These are phyloP conservation scores for Rhamnusium bicolor DNA, from an alignment of 2,888 invertebrate species.

Conservation along the genomic window DNA sequence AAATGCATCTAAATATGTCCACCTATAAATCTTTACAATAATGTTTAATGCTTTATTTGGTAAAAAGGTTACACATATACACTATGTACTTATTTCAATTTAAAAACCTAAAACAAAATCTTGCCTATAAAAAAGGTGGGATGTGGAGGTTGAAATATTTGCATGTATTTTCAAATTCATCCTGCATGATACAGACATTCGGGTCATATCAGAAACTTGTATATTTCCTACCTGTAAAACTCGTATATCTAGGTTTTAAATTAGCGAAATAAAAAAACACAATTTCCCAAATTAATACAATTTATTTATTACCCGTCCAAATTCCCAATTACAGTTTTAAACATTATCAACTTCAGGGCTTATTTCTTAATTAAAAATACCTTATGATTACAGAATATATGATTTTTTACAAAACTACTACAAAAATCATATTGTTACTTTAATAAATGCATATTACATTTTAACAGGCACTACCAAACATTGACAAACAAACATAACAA, in stretches of 20 bases:
- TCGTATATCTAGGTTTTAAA: neutral
- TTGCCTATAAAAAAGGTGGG: too few species aligned
- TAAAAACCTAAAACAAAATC: too few species aligned
- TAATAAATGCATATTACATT: conserved; percentile 28
- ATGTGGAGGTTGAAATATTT: too few species aligned
- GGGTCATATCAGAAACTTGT: too few species aligned
- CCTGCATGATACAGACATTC: too few species aligned
- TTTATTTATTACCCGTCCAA: conserved; percentile 45
- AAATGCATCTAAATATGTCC: too few species aligned
- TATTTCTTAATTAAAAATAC: conserved; percentile 23
- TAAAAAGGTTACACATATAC: too few species aligned
- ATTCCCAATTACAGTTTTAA: conserved; percentile 35
- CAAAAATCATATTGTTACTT: conserved; percentile 38
- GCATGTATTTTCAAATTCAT: too few species aligned
- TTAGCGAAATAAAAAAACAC: neutral
- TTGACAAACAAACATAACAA: conserved; percentile 33
- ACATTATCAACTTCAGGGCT: conserved; percentile 6
- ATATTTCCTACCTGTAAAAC: too few species aligned
- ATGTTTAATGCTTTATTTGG: too few species aligned
- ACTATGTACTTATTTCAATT: too few species aligned
- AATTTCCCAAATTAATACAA: conserved; percentile 37
- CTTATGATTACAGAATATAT: conserved; percentile 27
- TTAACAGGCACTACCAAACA: neutral
- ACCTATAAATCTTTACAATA: too few species aligned
- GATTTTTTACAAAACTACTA: conserved; percentile 19